These are phyloP conservation scores for Gasterosteus nipponicus DNA, from an alignment of 2,113 vertebrate species.

Conservation along the genomic window DNA sequence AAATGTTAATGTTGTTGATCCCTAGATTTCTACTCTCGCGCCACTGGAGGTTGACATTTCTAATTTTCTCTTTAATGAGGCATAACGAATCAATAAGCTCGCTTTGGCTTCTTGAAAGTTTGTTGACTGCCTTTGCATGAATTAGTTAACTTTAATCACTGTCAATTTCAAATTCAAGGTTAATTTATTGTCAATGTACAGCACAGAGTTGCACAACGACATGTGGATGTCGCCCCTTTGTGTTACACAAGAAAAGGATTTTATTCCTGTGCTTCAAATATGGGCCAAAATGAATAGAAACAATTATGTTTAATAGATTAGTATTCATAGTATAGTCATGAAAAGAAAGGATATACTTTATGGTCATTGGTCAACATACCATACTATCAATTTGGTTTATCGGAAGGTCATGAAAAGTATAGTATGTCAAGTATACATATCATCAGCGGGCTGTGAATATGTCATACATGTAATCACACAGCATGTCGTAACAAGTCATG, in stretches of 20 bases:
- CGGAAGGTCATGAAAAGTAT: too few relatives aligned
- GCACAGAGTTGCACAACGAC: neutral
- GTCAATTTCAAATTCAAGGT: neutral
- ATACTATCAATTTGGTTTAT: too few relatives aligned
- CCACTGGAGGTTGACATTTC: neutral
- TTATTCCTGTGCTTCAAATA: neutral
- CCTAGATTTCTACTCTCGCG: neutral
- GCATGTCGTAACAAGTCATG: too few relatives aligned
- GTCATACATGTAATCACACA: too few relatives aligned
- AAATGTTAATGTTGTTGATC: neutral
- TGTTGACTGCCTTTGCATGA: neutral
- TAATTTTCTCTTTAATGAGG: neutral
- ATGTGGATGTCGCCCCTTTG: neutral
- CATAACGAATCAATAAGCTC: neutral
- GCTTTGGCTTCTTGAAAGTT: neutral
- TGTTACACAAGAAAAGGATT: neutral
- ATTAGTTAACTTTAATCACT: neutral
- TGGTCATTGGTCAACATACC: too few relatives aligned
- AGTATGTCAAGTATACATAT: too few relatives aligned
- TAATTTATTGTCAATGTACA: neutral
- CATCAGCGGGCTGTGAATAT: too few relatives aligned
- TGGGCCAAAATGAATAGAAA: too few relatives aligned
- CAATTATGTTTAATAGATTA: too few relatives aligned
- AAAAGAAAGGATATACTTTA: too few relatives aligned
- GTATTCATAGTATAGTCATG: too few relatives aligned